Evolutionary conservation across 2,797 vertebrate genomes (phyloP).

Genomic region (Neosilurus mollespiculum): DNA sequence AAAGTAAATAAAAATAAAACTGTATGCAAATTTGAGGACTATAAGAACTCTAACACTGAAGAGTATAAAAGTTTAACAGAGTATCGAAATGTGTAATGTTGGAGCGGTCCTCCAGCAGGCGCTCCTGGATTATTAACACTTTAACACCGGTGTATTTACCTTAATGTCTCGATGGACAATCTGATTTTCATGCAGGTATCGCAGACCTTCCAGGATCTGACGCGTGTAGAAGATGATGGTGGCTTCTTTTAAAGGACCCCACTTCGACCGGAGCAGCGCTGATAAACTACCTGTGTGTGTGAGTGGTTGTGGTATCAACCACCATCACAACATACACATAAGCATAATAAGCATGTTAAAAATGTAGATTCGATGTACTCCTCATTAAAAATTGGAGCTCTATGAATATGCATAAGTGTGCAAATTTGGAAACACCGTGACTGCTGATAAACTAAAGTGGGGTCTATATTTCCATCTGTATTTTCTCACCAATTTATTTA

Average conservation of each 20-base stretch:
- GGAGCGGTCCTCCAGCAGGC: not conserved
- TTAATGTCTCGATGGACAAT: constrained; percentile 99
- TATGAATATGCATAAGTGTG: not conserved
- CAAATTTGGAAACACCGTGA: not conserved
- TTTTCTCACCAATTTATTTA: not conserved
- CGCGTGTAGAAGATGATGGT: constrained; percentile 98
- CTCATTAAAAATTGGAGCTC: not conserved
- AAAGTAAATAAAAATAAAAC: no score
- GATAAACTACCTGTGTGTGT: constrained; percentile 87
- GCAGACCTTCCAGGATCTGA: constrained; percentile 96
- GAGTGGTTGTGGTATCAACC: not conserved
- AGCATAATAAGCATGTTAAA: not conserved
- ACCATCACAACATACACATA: not conserved
- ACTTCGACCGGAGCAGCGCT: constrained; percentile 93
- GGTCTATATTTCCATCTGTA: not conserved
- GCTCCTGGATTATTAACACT: not conserved
- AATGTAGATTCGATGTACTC: not conserved
- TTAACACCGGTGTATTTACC: constrained; percentile 66
- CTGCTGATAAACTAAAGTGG: not conserved
- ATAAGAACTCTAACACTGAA: no score
- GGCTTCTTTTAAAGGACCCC: constrained; percentile 96
- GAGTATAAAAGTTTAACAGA: not conserved
- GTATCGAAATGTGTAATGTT: not conserved
- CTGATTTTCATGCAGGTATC: constrained; percentile 98
- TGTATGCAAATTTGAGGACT: no score